phyloP scores from a whole-genome alignment of 2,888 invertebrate genomes.

The Mythimna albipuncta region DNA sequence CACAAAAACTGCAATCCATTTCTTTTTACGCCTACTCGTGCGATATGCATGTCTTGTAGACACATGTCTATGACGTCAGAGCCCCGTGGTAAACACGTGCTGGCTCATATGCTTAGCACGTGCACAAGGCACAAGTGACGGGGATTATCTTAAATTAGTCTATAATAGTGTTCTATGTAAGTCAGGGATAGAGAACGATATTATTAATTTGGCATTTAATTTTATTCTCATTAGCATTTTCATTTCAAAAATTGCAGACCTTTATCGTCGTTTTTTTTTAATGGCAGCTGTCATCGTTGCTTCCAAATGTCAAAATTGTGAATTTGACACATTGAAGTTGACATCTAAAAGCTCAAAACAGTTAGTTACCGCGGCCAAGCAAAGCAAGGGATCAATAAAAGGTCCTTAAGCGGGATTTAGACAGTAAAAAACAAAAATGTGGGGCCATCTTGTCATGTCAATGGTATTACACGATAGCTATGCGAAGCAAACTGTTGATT shows the following conservation, averaged over 20 bases:
- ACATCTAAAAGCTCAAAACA: too few species aligned
- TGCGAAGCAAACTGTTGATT: too few species aligned
- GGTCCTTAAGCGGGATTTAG: too few species aligned
- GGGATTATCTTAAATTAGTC: slow-evolving; percentile 37
- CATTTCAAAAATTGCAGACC: too few species aligned
- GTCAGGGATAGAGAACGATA: slow-evolving; percentile 3
- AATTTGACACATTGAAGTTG: not conserved
- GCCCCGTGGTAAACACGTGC: slow-evolving; percentile 48
- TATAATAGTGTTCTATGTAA: not conserved
- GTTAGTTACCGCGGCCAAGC: too few species aligned
- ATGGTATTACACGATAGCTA: too few species aligned
- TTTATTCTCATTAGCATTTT: too few species aligned
- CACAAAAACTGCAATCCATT: slow-evolving; percentile 26
- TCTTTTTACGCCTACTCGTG: slow-evolving; percentile 34
- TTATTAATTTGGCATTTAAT: not conserved
- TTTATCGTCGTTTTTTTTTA: slow-evolving; percentile 1
- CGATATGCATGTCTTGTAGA: slow-evolving; percentile 41
- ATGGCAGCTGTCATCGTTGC: not conserved
- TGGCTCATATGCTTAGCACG: slow-evolving; percentile 44
- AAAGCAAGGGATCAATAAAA: too few species aligned
- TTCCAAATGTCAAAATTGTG: not conserved
- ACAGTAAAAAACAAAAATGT: too few species aligned
- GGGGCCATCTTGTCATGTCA: too few species aligned
- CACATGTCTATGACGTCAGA: slow-evolving; percentile 43
- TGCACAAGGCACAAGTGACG: slow-evolving; percentile 33